Evolutionary conservation across 2,888 invertebrate species (phyloP), one percentile per base, ranked within the genome.

Genomic region (Watsonalla binaria): DNA sequence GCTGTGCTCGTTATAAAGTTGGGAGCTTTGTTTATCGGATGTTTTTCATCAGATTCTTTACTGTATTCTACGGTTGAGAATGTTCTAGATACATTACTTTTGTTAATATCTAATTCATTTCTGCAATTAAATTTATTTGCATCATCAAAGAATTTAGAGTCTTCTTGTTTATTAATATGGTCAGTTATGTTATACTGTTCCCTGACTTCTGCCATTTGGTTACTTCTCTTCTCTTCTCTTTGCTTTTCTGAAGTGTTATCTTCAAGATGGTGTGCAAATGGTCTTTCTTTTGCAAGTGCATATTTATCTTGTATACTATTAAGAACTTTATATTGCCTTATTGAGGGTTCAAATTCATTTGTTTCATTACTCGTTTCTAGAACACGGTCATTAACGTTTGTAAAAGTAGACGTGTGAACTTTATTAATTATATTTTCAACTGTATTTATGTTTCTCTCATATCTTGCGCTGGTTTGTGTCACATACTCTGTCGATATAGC

Each of bases 101-200:
- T 5, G 11, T 42, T 6, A 5, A 11, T 11, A 42, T 11, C 42
- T 2, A 42, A 11, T 5, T 42, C 11, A 11, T 11, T 11, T 42
- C 11, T 42, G 11, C 5, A 5, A 11, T 42, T 2, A 42, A 42
- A 5, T 42, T 11, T 4, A 2, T 42, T 11, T 42, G 11, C 5
- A 42, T 9, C 35, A 35, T 49, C 45, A 42, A 54, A 54, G 9
- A 54, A 49, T 34, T 53, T 45, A 45, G 51, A 47, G 8, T 45
- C 34, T 9, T 47, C 47, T 33, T 47, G 24, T 6, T 34, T 47
- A 24, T 34, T 47, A 33, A 47, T n/a, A n/a, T n/a, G 5, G 24
- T 24, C 2, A 24, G 24, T 24, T 24, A 24, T 24, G 24, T 24
- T 24, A 24, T 24, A 24, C 24, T 24, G 2, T 2, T 42, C 2